Percentiles rank a stretch among this genome's conserved stretches.
Conservation (phyloP, 1,140 invertebrate genomes). For the Rhyacophila brunnea region DNA sequence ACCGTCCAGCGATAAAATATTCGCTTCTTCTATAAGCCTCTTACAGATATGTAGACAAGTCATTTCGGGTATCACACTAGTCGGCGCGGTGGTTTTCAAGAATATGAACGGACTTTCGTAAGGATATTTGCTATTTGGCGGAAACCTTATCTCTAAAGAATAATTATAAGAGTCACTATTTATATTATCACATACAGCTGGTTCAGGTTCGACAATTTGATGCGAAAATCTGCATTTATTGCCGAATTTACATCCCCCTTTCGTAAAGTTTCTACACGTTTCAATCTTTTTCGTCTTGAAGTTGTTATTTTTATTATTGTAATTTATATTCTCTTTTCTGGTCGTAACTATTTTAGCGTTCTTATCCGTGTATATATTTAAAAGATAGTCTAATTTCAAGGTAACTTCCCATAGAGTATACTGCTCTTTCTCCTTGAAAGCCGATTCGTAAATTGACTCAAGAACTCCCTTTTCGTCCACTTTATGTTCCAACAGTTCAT, state of each 20-base stretch:
- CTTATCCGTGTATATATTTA: constrained; percentile 59
- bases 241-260: constrained; percentile 68
- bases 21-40: constrained; percentile 64
- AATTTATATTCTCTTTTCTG: constrained; percentile 45
- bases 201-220: constrained; percentile 48
- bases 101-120: constrained; percentile 68
- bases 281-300: constrained; percentile 58
- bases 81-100: constrained; percentile 58
- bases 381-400: constrained; percentile 66
- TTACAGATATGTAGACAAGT: constrained; percentile 63
- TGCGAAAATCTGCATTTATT: constrained; percentile 72
- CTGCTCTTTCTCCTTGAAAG: constrained; percentile 64
- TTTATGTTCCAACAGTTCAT: constrained; percentile 62
- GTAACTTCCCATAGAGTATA: constrained; percentile 66
- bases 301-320: constrained; percentile 42
- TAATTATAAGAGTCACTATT: constrained; percentile 37
- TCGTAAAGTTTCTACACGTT: constrained; percentile 65
- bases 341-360: constrained; percentile 41
- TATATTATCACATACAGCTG: constrained; percentile 41
- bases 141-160: constrained; percentile 74
- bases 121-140: constrained; percentile 66
- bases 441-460: constrained; percentile 70
- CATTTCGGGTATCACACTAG: constrained; percentile 57
- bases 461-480: constrained; percentile 69
- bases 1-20: constrained; percentile 60